Evolutionary conservation across 2,113 vertebrate species (phyloP), one percentile per base, ranked within the genome.

Genomic region (Crotalus viridis): DNA sequence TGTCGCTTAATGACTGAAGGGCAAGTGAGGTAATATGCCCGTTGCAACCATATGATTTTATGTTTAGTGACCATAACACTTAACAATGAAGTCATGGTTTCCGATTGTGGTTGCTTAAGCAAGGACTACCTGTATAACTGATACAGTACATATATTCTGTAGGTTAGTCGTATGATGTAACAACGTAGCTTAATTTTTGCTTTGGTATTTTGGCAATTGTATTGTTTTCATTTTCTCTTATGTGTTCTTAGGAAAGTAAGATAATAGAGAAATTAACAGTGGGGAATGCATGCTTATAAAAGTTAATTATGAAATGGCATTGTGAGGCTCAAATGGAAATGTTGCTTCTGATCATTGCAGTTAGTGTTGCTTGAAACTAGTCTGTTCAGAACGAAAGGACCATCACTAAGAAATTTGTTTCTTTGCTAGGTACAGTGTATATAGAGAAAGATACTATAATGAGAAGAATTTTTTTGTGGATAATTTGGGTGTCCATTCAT

Each of bases 131-230:
- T 74, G n/a, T 33, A 74, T 74, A 74, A 74, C 4, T 33, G 5
- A 74, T 74, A 74, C 2, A 21, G 69, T 81, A 81, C 33, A 7
- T 81, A 19, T 39, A 81, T 81, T 81, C 33, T 39, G n/a, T 81
- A 81, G 6, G 7, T 81, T 81, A 17, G 33, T 39, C 7, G 19
- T 21, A 74, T 0, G 4, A 74, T 39, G 69, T 81, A 81, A 17
- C 8, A 89, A 13, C 3, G 3, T 48, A 3, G 12, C 28, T 51
- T 57, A 48, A 19, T 57, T 86, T 81, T 61, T 28, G 85, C 90
- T 92, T 55, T 90, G 13, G 9, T 93, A 57, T 95, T 51, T 0
- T 91, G 95, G 43, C 12, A 39, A 95, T 95, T 90, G 61, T 64
- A 94, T 93, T 91, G 0, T 64, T 64, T 22, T 93, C 28, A 55